Evolutionary conservation across 37 sponge, comb jelly and placozoan species (phyloP).

Genomic region (Ianthella basta): DNA sequence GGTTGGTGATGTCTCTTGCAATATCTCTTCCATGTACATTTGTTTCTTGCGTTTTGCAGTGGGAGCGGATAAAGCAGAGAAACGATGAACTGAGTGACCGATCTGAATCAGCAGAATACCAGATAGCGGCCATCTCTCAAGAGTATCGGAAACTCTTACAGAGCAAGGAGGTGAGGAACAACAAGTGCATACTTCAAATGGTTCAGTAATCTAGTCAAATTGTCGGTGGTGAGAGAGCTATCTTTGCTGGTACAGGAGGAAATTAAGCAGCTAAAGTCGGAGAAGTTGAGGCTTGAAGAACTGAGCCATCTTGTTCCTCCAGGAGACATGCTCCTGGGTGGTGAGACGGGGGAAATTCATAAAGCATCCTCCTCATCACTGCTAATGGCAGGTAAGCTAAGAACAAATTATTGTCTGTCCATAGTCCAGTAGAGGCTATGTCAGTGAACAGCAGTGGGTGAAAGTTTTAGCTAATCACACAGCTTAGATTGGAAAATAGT

Average conservation of each 20-base stretch:
- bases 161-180: slow-evolving; percentile 58
- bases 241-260: slow-evolving; percentile 20
- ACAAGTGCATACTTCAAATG: too few species aligned
- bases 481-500: too few species aligned
- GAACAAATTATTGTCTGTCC: too few species aligned
- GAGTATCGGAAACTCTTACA: slow-evolving; percentile 79
- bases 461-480: too few species aligned
- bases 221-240: too few species aligned
- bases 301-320: slow-evolving; percentile 1
- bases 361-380: slow-evolving; percentile 17
- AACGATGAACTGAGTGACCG: slow-evolving; percentile 72
- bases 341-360: neutral
- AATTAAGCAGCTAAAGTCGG: slow-evolving; percentile 44
- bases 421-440: too few species aligned
- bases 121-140: slow-evolving; percentile 78
- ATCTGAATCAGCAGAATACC: slow-evolving; percentile 82
- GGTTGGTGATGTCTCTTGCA: neutral
- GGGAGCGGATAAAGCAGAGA: slow-evolving; percentile 60
- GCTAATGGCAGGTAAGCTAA: slow-evolving; percentile 12
- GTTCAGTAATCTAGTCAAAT: neutral
- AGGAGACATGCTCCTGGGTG: neutral
- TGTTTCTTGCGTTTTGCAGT: slow-evolving; percentile 28
- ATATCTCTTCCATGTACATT: neutral
- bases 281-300: slow-evolving; percentile 59
- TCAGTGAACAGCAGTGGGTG: too few species aligned